Evolutionary conservation across 2,888 invertebrate genomes (phyloP).

Genomic region (Elmis aenea): DNA sequence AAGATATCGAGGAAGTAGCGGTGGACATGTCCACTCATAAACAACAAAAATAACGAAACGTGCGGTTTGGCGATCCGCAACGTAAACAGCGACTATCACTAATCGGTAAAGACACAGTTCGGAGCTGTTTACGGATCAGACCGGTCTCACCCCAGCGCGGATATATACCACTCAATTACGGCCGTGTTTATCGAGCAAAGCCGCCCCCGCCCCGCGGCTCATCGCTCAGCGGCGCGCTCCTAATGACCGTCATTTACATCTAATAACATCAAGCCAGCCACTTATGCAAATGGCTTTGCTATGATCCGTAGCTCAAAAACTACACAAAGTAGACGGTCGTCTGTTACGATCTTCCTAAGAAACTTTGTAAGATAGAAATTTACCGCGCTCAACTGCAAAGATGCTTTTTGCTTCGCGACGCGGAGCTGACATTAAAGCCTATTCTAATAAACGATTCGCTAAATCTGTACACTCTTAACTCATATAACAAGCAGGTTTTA

Average conservation of each 20-base stretch:
- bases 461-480: too few relatives aligned
- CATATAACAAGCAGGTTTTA: too few relatives aligned
- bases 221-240: constrained; percentile 28
- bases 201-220: constrained; percentile 25
- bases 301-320: too few relatives aligned
- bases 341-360: too few relatives aligned
- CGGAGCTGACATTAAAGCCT: too few relatives aligned
- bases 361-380: too few relatives aligned
- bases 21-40: constrained; percentile 5
- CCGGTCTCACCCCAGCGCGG: constrained; percentile 27
- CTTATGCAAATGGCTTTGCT: constrained; percentile 27
- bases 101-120: constrained; percentile 24
- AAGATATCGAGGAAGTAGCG: constrained; percentile 5
- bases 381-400: too few relatives aligned
- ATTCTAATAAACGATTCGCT: too few relatives aligned
- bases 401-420: too few relatives aligned
- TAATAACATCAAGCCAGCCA: constrained; percentile 32
- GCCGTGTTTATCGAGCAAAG: constrained; percentile 35
- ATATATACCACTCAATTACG: constrained; percentile 36
- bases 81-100: constrained; percentile 25
- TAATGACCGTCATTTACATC: constrained; percentile 35
- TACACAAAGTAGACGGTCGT: too few relatives aligned
- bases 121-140: constrained; percentile 21
- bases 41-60: too few relatives aligned
- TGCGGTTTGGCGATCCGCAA: constrained; percentile 17